A percentile compares a stretch with the other conserved stretches of the same genome.
Evolutionary conservation across 2,113 vertebrate genomes (phyloP).

Genomic region (Lynx canadensis): DNA sequence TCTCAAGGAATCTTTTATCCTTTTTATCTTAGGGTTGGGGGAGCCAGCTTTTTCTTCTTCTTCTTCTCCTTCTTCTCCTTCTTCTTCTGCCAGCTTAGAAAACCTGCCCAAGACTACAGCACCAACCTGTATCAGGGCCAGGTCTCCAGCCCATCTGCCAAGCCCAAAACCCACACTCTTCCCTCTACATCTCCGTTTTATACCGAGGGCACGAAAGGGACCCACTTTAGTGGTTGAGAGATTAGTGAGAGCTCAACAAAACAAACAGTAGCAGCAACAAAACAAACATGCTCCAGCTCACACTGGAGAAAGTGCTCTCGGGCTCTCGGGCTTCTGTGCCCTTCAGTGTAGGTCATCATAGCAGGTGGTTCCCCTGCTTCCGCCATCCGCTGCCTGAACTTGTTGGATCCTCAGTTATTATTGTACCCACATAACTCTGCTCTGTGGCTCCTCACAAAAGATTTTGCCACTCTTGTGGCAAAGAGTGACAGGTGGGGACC

Average conservation of each 20-base stretch:
- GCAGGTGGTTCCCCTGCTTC: neutral
- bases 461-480: neutral
- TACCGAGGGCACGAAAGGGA: neutral
- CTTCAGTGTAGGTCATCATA: fast-evolving
- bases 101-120: neutral
- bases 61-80: neutral
- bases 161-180: neutral
- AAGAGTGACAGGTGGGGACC: neutral
- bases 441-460: neutral
- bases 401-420: neutral
- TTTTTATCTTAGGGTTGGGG: neutral
- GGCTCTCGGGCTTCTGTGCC: neutral
- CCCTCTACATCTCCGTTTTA: neutral
- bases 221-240: neutral
- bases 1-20: neutral
- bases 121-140: neutral
- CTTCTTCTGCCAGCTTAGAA: neutral
- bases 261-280: neutral
- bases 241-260: neutral
- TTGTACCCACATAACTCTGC: neutral
- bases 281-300: neutral
- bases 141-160: neutral
- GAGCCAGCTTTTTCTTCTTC: no score
- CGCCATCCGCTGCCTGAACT: neutral
- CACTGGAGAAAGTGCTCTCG: neutral